A percentile compares a stretch with the other conserved stretches of the same genome.
Conservation (phyloP, 2,113 vertebrate species). For the Nestor notabilis region DNA sequence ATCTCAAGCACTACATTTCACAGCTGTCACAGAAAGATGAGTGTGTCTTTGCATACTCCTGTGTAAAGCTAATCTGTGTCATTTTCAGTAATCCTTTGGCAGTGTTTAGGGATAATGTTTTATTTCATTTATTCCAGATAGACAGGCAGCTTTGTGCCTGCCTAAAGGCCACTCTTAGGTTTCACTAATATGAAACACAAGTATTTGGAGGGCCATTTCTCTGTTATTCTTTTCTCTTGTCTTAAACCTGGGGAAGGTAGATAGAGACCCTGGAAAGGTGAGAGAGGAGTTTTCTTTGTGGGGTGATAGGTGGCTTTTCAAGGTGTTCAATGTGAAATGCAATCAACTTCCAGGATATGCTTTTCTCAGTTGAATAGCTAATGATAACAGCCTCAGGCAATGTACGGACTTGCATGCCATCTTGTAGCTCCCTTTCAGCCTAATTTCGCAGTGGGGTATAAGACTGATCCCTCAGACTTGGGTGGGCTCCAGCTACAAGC, state of each 20-base stretch:
- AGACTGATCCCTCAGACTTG: not conserved
- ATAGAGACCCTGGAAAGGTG: not conserved
- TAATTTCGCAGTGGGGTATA: not conserved
- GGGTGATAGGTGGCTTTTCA: not conserved
- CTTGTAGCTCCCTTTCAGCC: not conserved
- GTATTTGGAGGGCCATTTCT: not conserved
- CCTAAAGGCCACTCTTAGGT: not conserved
- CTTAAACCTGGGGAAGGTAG: not conserved
- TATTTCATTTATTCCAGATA: not conserved
- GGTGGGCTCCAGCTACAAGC: not conserved
- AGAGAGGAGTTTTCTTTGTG: not conserved
- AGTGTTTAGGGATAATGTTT: not conserved
- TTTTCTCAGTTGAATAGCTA: not conserved
- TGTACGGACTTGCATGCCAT: rapidly evolving
- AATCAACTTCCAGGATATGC: rapidly evolving
- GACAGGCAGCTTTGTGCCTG: not conserved
- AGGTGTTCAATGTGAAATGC: not conserved
- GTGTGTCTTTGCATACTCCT: not conserved
- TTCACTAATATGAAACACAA: not conserved
- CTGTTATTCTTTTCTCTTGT: not conserved
- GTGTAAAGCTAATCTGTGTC: not conserved
- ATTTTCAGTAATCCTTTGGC: not conserved
- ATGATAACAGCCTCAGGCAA: rapidly evolving
- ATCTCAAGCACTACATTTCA: not conserved
- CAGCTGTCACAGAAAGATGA: not conserved